Conservation (phyloP, 2,888 invertebrate species). For the Teinopalpus imperialis region DNA sequence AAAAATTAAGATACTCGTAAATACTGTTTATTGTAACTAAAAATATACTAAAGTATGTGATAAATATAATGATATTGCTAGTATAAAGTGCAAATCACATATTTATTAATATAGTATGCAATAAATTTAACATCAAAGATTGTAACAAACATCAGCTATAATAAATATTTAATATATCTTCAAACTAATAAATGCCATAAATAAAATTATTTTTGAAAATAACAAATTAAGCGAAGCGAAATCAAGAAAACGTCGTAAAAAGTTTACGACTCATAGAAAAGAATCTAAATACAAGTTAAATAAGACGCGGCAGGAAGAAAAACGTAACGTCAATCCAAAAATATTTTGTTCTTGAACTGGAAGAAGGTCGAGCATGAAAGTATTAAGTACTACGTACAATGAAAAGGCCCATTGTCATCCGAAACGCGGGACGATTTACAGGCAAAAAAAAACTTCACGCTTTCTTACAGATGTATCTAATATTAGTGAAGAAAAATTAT, state of each 20-base stretch:
- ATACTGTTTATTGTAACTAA: no score
- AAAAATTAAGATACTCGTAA: no score
- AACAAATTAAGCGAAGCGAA: slow-evolving; percentile 14
- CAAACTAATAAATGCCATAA: slow-evolving; percentile 7
- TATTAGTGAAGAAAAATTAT: no score
- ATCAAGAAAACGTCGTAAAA: slow-evolving; percentile 22
- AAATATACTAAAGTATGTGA: no score
- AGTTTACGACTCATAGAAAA: slow-evolving; percentile 16
- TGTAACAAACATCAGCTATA: neutral
- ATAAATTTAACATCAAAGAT: neutral
- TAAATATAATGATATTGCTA: no score
- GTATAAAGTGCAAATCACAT: no score
- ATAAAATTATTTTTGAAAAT: slow-evolving; percentile 13
- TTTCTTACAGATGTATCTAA: no score
- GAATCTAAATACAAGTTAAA: slow-evolving; percentile 21
- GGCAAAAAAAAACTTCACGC: no score
- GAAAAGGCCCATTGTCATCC: no score
- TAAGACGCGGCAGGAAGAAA: slow-evolving; percentile 20
- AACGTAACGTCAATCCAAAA: slow-evolving; percentile 23
- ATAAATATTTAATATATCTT: slow-evolving; percentile 10
- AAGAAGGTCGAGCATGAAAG: slow-evolving; percentile 31
- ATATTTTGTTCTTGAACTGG: slow-evolving; percentile 34
- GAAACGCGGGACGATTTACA: no score
- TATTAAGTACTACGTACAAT: no score
- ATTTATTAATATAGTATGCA: neutral